A percentile compares a stretch with the other conserved stretches of the same genome.
Evolutionary conservation across 64 coral and sea anemone species (phyloP).

Genomic region (Trachythela sp.): DNA sequence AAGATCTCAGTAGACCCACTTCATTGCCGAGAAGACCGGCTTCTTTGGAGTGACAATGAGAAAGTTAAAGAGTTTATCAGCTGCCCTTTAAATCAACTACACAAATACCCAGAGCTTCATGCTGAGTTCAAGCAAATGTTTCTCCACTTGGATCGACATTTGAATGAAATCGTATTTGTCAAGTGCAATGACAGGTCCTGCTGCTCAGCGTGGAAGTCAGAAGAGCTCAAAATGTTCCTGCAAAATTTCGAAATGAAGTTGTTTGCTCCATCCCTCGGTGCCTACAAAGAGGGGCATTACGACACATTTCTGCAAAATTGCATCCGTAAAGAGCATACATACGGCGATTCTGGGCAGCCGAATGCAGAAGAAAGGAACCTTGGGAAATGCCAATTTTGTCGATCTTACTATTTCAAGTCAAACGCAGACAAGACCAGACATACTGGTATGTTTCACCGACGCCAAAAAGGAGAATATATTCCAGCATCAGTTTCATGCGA

Average conservation of each 20-base stretch:
- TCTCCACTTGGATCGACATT: conserved; percentile 4
- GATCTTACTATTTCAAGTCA: neutral
- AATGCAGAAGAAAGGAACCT: neutral
- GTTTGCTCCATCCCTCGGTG: neutral
- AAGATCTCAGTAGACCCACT: neutral
- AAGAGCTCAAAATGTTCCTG: too few relatives aligned
- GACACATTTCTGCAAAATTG: conserved; percentile 16
- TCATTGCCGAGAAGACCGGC: conserved; percentile 2
- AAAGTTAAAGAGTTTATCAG: conserved; percentile 23
- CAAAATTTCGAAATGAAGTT: neutral
- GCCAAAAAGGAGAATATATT: neutral
- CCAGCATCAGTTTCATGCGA: too few relatives aligned
- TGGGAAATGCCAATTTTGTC: conserved; percentile 15
- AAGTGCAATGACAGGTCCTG: conserved; percentile 22
- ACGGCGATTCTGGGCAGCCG: neutral
- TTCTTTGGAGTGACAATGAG: neutral
- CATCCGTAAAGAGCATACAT: neutral
- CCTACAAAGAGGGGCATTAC: conserved; percentile 18
- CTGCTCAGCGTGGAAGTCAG: neutral
- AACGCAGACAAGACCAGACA: neutral
- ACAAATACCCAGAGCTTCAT: neutral
- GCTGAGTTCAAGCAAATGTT: conserved; percentile 9
- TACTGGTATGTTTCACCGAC: neutral
- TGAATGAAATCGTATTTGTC: conserved; percentile 26
- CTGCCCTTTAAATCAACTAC: neutral